These are phyloP conservation scores for Helicoverpa zea DNA, from an alignment of 1,140 invertebrate species.

Conservation along the genomic window DNA sequence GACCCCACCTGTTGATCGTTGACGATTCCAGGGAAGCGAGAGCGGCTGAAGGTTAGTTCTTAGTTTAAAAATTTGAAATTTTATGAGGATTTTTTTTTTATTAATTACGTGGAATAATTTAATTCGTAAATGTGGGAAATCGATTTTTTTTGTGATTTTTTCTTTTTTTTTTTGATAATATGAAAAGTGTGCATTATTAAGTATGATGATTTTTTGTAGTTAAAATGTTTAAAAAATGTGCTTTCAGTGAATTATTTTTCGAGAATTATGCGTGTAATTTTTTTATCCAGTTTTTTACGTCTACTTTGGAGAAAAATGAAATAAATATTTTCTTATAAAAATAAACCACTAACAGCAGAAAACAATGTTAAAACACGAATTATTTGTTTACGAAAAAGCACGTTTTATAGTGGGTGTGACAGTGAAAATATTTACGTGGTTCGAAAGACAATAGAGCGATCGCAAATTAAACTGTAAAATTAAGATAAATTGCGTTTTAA, in stretches of 20 bases:
- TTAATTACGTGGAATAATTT: neutral
- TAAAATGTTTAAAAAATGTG: too few species aligned
- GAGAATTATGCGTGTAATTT: neutral
- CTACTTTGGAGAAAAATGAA: too few species aligned
- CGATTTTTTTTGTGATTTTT: too few species aligned
- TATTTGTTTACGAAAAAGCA: too few species aligned
- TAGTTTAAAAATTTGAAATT: slow-evolving; percentile 23
- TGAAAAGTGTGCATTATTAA: too few species aligned
- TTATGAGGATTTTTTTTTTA: neutral
- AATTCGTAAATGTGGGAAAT: too few species aligned
- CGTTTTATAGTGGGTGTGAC: neutral
- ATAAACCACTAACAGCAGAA: too few species aligned
- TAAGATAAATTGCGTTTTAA: neutral
- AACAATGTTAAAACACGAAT: too few species aligned
- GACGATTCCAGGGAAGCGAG: slow-evolving; percentile 79
- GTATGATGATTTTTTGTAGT: too few species aligned
- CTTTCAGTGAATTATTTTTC: neutral
- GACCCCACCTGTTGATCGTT: slow-evolving; percentile 83
- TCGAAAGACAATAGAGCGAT: neutral
- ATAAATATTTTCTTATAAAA: too few species aligned
- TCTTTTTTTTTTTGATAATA: too few species aligned
- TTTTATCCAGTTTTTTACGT: neutral
- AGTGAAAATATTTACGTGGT: neutral
- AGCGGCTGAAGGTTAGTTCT: slow-evolving; percentile 76
- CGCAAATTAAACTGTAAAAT: neutral